A percentile compares a stretch with the other conserved stretches of the same genome.
Conservation (phyloP, 2,113 vertebrate species). For the Fregata magnificens region DNA sequence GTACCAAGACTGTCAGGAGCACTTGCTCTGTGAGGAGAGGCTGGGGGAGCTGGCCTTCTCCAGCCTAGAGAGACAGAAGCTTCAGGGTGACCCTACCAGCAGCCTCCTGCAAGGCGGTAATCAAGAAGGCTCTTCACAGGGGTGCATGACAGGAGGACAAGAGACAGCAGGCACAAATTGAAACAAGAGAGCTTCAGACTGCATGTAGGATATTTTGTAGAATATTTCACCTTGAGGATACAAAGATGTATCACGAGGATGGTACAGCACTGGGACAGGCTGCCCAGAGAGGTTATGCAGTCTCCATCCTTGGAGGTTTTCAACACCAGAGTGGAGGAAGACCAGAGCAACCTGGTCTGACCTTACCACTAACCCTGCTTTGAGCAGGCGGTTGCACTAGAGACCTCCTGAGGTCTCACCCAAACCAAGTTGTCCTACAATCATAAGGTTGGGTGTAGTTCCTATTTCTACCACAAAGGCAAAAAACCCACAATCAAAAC, state of each 20-base stretch:
- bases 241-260: rapidly evolving
- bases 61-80: not conserved
- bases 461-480: not conserved
- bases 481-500: not conserved
- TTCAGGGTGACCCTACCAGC: not conserved
- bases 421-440: not conserved
- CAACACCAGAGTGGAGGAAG: not conserved
- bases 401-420: not conserved
- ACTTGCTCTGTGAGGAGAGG: not conserved
- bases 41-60: not conserved
- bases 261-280: not conserved
- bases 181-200: not conserved
- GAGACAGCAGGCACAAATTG: not conserved
- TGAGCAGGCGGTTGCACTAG: not conserved
- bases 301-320: not conserved
- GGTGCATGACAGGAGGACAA: not conserved
- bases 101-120: not conserved
- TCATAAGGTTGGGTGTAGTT: not conserved
- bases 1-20: not conserved
- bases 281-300: not conserved
- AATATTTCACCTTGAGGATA: not conserved
- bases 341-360: not conserved
- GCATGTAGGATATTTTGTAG: not conserved
- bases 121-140: not conserved
- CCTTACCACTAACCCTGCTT: not conserved